Evolutionary conservation across 2,113 vertebrate species (phyloP).

Genomic region (Trochalopteron elliotii): DNA sequence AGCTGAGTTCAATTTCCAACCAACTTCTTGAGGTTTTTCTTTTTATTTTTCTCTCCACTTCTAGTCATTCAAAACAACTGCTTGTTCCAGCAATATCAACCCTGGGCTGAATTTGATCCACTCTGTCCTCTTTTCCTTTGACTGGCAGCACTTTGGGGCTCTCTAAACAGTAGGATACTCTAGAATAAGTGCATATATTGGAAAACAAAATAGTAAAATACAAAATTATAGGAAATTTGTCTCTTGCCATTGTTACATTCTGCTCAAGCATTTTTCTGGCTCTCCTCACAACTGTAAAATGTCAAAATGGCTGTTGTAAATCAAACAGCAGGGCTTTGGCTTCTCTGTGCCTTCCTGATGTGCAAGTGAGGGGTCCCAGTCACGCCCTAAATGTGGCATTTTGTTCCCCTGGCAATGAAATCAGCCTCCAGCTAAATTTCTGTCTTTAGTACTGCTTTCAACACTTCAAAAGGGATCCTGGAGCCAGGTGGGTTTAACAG

Average conservation of each 20-base stretch:
- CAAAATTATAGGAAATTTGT: neutral
- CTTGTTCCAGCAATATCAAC: neutral
- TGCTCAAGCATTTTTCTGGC: neutral
- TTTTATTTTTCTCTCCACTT: neutral
- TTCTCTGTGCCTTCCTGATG: neutral
- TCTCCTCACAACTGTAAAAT: neutral
- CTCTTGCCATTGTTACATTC: neutral
- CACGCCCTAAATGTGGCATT: neutral
- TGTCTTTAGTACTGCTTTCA: neutral
- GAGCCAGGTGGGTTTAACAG: neutral
- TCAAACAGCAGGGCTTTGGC: neutral
- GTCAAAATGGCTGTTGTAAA: neutral
- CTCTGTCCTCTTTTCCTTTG: neutral
- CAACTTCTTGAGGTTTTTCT: neutral
- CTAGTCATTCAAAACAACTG: neutral
- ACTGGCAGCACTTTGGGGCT: neutral
- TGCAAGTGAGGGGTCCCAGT: neutral
- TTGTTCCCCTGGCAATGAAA: neutral
- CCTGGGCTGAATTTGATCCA: neutral
- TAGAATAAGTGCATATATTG: neutral
- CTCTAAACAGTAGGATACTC: neutral
- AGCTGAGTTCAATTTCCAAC: neutral
- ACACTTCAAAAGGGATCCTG: neutral
- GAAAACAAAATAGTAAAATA: neutral
- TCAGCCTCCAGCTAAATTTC: neutral